Conservation (phyloP, 2,113 vertebrate species). For the Onychostoma macrolepis region DNA sequence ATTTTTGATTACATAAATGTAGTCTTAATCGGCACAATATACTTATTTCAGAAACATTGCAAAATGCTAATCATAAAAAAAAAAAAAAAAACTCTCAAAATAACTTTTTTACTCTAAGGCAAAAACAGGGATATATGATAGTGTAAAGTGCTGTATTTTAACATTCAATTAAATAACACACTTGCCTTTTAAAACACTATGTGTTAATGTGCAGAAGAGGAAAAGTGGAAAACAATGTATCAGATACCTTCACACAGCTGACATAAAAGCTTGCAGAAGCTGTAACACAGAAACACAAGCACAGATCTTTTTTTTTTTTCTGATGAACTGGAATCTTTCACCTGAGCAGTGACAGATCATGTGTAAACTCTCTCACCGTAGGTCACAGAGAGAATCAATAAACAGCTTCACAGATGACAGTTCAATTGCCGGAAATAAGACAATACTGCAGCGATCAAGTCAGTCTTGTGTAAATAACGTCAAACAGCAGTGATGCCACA, state of each 20-base stretch:
- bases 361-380: neutral
- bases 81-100: too few relatives aligned
- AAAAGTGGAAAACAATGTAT: neutral
- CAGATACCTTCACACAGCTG: neutral
- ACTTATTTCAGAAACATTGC: too few relatives aligned
- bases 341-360: conserved; percentile 28
- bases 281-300: neutral
- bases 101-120: neutral
- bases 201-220: neutral
- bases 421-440: conserved; percentile 20
- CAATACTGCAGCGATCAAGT: neutral
- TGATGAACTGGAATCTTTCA: too few relatives aligned
- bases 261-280: neutral
- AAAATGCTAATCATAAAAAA: too few relatives aligned
- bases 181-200: neutral
- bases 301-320: too few relatives aligned
- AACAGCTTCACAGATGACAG: conserved; percentile 18
- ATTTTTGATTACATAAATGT: too few relatives aligned
- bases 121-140: neutral
- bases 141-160: neutral
- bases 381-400: conserved; percentile 32
- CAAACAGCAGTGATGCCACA: neutral
- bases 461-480: neutral
- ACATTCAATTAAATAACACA: neutral
- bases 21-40: too few relatives aligned